These are phyloP conservation scores for Laupala kohalensis DNA, from an alignment of 1,140 invertebrate species.

Conservation along the genomic window DNA sequence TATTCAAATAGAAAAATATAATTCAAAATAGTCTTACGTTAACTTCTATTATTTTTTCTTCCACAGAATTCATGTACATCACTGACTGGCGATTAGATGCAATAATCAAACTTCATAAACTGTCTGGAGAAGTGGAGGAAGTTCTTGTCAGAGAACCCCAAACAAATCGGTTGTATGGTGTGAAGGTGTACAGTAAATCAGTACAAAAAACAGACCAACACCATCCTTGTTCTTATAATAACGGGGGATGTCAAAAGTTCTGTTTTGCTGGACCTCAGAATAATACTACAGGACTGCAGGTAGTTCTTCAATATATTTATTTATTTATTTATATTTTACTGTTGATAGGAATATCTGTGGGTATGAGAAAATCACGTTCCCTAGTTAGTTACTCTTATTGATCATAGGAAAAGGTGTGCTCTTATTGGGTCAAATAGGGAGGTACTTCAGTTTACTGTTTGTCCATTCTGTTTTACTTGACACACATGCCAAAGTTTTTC, in stretches of 20 bases:
- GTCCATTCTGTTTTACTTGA: no score
- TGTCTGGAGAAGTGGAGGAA: slow-evolving; percentile 72
- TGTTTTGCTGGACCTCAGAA: slow-evolving; percentile 77
- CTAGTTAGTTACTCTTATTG: no score
- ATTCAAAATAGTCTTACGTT: no score
- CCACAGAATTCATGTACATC: slow-evolving; percentile 81
- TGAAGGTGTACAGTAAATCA: slow-evolving; percentile 74
- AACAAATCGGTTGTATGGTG: slow-evolving; percentile 71
- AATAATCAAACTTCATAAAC: slow-evolving; percentile 81
- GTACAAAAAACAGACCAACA: slow-evolving; percentile 56
- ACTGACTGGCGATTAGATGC: slow-evolving; percentile 95
- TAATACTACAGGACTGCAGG: slow-evolving; percentile 20
- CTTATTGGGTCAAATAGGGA: no score
- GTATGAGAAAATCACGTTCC: no score
- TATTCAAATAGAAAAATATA: no score
- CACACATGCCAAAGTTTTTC: background rate
- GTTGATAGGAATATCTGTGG: no score
- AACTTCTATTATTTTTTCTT: background rate
- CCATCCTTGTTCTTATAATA: slow-evolving; percentile 73
- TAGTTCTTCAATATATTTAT: slow-evolving; percentile 3
- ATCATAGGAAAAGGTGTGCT: no score
- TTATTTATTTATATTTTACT: no score
- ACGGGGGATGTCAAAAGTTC: slow-evolving; percentile 86
- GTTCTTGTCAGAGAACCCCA: slow-evolving; percentile 77
- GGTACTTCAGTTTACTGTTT: no score